phyloP scores from a whole-genome alignment of 2,888 invertebrate genomes.

The Ethmia dodecea region DNA sequence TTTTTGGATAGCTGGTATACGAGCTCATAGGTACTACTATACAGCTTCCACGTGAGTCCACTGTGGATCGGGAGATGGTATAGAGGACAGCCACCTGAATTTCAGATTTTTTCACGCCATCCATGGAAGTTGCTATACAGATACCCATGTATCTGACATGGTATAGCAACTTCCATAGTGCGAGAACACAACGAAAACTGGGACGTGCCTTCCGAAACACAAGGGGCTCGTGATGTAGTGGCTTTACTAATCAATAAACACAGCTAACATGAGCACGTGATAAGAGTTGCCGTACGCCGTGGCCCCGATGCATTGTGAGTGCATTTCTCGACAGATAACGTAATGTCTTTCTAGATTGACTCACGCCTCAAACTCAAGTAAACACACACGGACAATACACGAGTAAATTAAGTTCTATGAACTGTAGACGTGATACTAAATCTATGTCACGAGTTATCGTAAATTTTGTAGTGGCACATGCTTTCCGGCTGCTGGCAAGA shows the following conservation, averaged over 20 bases:
- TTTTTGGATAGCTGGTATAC: no score
- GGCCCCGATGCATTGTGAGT: constrained; percentile 29
- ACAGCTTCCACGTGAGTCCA: no score
- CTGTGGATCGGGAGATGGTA: no score
- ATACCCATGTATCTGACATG: no score
- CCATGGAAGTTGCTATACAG: no score
- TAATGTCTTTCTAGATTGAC: constrained; percentile 66
- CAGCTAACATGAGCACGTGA: not conserved
- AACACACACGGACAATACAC: constrained; percentile 35
- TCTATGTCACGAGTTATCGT: constrained; percentile 66
- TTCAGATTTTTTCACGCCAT: no score
- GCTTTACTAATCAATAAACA: not conserved
- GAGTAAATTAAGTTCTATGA: constrained; percentile 64
- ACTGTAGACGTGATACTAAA: constrained; percentile 58
- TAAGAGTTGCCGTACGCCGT: constrained; percentile 12
- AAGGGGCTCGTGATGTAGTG: no score
- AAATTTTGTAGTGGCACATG: constrained; percentile 62
- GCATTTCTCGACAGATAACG: constrained; percentile 62
- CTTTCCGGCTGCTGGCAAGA: constrained; percentile 49
- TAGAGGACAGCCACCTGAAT: no score
- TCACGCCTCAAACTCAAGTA: constrained; percentile 49
- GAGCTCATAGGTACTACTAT: no score
- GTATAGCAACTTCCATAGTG: no score
- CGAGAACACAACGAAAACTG: no score
- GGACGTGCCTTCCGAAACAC: no score